Conservation (phyloP, 2,888 invertebrate genomes). For the Iphiclides podalirius region DNA sequence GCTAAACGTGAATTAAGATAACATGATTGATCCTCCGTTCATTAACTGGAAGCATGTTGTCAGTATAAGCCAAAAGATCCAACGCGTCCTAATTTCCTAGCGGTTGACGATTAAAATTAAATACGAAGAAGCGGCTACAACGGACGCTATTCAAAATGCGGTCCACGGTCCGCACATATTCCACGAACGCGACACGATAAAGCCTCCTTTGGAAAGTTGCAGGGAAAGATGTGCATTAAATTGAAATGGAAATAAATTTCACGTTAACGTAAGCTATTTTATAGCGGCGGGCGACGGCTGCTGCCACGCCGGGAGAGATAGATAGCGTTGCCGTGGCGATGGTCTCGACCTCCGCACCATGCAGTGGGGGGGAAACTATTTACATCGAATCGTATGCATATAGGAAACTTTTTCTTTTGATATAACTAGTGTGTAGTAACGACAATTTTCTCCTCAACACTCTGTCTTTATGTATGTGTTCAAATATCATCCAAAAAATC, state of each 20-base stretch:
- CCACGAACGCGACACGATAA: constrained; percentile 30
- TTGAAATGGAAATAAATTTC: constrained; percentile 59
- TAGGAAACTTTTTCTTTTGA: background rate
- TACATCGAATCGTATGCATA: constrained; percentile 7
- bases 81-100: too few relatives aligned
- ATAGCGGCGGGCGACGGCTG: constrained; percentile 36
- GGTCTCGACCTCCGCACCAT: constrained; percentile 31
- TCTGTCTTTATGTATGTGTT: too few relatives aligned
- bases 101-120: too few relatives aligned
- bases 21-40: too few relatives aligned
- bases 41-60: too few relatives aligned
- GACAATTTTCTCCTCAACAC: too few relatives aligned
- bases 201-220: constrained; percentile 42
- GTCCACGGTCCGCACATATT: constrained; percentile 14
- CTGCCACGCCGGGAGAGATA: constrained; percentile 36
- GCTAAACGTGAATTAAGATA: too few relatives aligned
- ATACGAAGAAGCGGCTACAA: too few relatives aligned
- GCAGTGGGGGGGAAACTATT: constrained; percentile 11
- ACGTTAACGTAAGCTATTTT: constrained; percentile 49
- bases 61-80: too few relatives aligned
- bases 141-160: constrained; percentile 2
- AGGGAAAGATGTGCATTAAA: constrained; percentile 42
- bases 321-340: constrained; percentile 44
- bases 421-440: too few relatives aligned
- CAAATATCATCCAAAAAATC: too few relatives aligned